Conservation (phyloP, 2,797 vertebrate species). For the Syngnathus rostellatus region DNA sequence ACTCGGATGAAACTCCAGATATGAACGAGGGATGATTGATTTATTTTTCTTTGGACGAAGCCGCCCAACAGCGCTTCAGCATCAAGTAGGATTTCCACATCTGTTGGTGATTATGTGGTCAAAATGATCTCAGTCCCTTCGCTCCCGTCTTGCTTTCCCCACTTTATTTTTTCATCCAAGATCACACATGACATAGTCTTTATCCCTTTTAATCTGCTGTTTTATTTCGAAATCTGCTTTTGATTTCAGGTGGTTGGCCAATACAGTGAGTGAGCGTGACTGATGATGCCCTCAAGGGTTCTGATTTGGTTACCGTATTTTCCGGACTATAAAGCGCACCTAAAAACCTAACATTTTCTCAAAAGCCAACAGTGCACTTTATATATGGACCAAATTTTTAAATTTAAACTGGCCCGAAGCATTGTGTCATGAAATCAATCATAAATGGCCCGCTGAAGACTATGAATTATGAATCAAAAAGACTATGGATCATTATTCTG, state of each 20-base stretch:
- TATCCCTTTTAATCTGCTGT: conserved; percentile 4
- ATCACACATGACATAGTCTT: conserved; percentile 21
- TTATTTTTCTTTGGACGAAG: conserved; percentile 14
- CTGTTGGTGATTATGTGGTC: conserved; percentile 53
- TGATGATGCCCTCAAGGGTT: no score
- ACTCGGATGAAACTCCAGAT: not conserved
- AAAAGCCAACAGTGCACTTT: no score
- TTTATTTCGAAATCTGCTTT: conserved; percentile 24
- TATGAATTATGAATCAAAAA: no score
- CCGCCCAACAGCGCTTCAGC: conserved; percentile 32
- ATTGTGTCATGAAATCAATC: no score
- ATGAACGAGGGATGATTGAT: not conserved
- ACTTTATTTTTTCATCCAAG: conserved; percentile 16
- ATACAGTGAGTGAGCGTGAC: not conserved
- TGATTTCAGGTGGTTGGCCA: conserved; percentile 26
- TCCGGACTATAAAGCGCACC: no score
- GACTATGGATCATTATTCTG: no score
- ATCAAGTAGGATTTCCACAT: conserved; percentile 45
- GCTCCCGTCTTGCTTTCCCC: conserved; percentile 29
- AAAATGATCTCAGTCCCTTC: conserved; percentile 41
- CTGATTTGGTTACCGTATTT: no score
- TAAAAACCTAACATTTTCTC: no score
- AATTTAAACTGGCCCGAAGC: no score
- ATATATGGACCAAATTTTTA: no score
- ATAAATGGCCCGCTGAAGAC: no score